Conservation (phyloP, 2,888 invertebrate genomes). For the Icerya purchasi region DNA sequence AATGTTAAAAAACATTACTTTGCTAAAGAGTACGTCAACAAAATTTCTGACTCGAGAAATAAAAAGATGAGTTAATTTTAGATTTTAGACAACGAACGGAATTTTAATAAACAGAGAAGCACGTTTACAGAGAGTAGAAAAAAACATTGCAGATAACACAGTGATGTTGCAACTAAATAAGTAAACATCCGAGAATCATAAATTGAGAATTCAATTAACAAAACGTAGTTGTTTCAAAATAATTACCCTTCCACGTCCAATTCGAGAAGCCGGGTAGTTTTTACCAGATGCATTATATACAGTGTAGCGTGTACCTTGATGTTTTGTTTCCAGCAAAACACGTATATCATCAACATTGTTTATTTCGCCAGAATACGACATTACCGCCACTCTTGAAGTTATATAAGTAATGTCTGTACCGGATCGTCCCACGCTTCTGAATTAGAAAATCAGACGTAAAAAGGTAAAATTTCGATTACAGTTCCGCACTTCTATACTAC, state of each 20-base stretch:
- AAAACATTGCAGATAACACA: no score
- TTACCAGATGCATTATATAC: slow-evolving; percentile 62
- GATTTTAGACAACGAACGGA: no score
- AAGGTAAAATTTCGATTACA: no score
- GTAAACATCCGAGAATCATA: no score
- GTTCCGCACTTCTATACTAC: no score
- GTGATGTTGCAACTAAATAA: no score
- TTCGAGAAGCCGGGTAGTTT: slow-evolving; percentile 28
- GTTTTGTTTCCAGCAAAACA: slow-evolving; percentile 52
- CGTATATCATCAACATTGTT: slow-evolving; percentile 84
- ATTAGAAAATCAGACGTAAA: slow-evolving; percentile 20
- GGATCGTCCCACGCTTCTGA: slow-evolving; percentile 48
- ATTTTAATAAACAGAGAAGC: no score
- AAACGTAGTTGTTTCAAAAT: no score
- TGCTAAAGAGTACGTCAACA: no score
- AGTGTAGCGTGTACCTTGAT: slow-evolving; percentile 49
- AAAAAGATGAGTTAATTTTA: background rate
- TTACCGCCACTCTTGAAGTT: slow-evolving; percentile 72
- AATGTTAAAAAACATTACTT: no score
- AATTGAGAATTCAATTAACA: no score
- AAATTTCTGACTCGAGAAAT: background rate
- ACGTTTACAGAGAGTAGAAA: no score
- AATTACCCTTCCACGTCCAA: slow-evolving; percentile 22
- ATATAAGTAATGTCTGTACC: slow-evolving; percentile 84
- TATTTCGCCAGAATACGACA: slow-evolving; percentile 87